phyloP scores from a whole-genome alignment of 2,797 vertebrate species.

The Pogoniulus pusillus region DNA sequence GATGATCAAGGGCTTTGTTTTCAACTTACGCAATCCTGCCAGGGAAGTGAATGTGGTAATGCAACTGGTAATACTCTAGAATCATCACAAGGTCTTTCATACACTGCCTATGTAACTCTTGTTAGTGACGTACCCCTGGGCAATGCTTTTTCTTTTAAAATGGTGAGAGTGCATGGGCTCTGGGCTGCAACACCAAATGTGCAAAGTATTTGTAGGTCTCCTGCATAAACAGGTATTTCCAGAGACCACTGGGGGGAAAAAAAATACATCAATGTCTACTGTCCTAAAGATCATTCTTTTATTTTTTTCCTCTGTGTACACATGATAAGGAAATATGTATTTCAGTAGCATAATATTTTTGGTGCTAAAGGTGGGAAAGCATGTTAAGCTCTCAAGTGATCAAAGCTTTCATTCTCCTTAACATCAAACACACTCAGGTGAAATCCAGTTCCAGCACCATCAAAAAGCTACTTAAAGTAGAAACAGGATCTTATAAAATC shows the following conservation, averaged over 20 bases:
- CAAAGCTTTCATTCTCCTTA: neutral
- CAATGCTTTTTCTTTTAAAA: neutral
- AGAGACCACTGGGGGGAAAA: neutral
- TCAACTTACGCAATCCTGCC: neutral
- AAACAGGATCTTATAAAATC: no score
- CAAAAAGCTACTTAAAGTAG: neutral
- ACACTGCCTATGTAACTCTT: neutral
- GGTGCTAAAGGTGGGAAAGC: neutral
- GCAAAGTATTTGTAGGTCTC: neutral
- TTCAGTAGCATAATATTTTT: neutral
- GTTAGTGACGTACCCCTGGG: neutral
- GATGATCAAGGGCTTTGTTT: neutral
- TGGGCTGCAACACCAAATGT: neutral
- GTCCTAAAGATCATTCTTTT: fast-evolving
- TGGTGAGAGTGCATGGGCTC: neutral
- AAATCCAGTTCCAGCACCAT: neutral
- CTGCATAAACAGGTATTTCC: neutral
- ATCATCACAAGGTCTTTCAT: neutral
- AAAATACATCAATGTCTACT: neutral
- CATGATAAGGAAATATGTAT: neutral
- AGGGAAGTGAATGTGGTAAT: neutral
- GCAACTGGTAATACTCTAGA: neutral
- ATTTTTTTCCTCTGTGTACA: neutral
- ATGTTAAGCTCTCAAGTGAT: neutral
- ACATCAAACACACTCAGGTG: neutral